Base-by-base conservation (phyloP, 37 sponge, comb jelly and placozoan genomes). In the Halichondria panicea region DNA sequence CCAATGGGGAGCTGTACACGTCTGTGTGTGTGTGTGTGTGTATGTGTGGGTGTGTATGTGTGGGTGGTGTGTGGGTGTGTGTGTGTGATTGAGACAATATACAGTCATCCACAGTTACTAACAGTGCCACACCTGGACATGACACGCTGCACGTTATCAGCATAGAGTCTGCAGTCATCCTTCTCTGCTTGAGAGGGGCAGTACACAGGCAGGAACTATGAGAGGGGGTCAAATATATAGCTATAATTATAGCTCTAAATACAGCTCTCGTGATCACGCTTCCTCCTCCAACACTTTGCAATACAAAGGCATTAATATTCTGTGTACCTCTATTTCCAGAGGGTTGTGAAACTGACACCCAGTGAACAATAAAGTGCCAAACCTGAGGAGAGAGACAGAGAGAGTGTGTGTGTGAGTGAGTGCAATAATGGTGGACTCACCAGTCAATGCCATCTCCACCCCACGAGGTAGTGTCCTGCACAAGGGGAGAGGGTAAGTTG, bases 281-380 rank as follows among this genome's bases (percentile, higher is more conserved):
- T 22, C 30, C 46, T 68, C 69, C 46, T 68, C 69, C 3, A 22
- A 15, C 3, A 48, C n/a, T 13, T 45, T 22, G 44, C 4, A 4
- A 48, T 42, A 28, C 24, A 42, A 45, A 39, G 69, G 69, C 6
- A 68, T 45, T n/a, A 68, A 68, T n/a, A n/a, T n/a, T n/a, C n/a
- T n/a, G n/a, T n/a, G n/a, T 52, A 78, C 86, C 72, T 87, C 77
- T 1, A 87, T 43, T 24, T 81, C 88, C 58, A 87, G 63, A 5
- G 52, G 18, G 48, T 87, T 87, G 55, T 81, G 75, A 24, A 81
- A 81, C 46, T 75, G 68, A 43, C 88, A 87, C 4, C 81, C 42
- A 21, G 88, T 87, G 42, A 68, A 52, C 37, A 75, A 76, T 55
- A 87, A 25, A 13, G 55, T 31, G 0, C n/a, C 12, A 3, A 87